Conservation (phyloP, 2,888 invertebrate species). For the Schrankia costaestrigalis region DNA sequence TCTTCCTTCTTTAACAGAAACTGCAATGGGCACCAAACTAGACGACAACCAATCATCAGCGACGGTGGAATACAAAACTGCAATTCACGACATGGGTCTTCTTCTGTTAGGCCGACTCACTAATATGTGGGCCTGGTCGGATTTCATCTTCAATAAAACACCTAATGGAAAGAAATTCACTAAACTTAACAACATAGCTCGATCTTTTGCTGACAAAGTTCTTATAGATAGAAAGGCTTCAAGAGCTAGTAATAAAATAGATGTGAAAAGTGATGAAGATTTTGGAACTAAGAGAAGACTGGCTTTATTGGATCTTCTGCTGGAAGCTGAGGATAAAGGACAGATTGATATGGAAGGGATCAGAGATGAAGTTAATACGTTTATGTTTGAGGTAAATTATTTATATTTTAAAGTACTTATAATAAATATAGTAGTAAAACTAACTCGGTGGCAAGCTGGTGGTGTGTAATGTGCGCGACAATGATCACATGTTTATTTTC, state of each 20-base stretch:
- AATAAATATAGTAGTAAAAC: no score
- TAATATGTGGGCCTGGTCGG: slow-evolving; percentile 79
- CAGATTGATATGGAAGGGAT: slow-evolving; percentile 81
- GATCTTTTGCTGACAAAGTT: slow-evolving; percentile 6
- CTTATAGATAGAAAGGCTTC: slow-evolving; percentile 3
- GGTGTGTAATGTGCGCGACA: no score
- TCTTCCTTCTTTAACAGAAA: slow-evolving; percentile 51
- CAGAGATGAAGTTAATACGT: slow-evolving; percentile 85
- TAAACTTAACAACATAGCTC: not conserved
- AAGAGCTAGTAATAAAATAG: not conserved
- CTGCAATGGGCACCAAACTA: slow-evolving; percentile 83
- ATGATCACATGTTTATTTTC: no score
- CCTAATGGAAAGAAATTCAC: slow-evolving; percentile 13
- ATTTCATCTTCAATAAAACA: slow-evolving; percentile 72
- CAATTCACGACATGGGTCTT: slow-evolving; percentile 60
- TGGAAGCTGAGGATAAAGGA: slow-evolving; percentile 78
- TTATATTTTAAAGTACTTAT: not conserved
- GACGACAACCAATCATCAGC: slow-evolving; percentile 52
- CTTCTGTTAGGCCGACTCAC: slow-evolving; percentile 45
- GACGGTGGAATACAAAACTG: slow-evolving; percentile 71
- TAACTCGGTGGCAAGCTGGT: no score
- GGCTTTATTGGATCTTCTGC: slow-evolving; percentile 82
- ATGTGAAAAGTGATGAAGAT: slow-evolving; percentile 1
- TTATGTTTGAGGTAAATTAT: slow-evolving; percentile 83
- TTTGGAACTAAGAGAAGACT: slow-evolving; percentile 58